Conservation (phyloP, 2,888 invertebrate species). For the Tipula lateralis region DNA sequence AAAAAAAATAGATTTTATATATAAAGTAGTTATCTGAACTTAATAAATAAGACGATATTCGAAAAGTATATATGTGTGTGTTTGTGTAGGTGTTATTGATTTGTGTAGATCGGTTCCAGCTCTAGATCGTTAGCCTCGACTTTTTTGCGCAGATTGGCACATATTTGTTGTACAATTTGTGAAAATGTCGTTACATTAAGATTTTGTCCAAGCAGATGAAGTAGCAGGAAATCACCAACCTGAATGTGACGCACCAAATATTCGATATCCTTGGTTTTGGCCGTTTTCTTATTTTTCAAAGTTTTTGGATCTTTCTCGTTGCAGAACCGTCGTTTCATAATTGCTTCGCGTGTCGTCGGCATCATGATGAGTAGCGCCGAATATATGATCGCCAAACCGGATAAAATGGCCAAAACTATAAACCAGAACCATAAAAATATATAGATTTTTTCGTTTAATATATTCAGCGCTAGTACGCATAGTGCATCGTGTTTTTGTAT, state of each 20-base stretch:
- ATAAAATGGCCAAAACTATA: conserved; percentile 68
- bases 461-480: conserved; percentile 83
- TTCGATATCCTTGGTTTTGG: conserved; percentile 67
- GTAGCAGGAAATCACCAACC: conserved; percentile 80
- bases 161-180: conserved; percentile 73
- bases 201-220: conserved; percentile 81
- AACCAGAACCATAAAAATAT: conserved; percentile 93
- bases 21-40: neutral
- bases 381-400: conserved; percentile 73
- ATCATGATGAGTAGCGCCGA: conserved; percentile 72
- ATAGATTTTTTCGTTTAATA: conserved; percentile 89
- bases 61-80: neutral
- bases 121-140: conserved; percentile 50
- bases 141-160: conserved; percentile 52
- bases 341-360: conserved; percentile 75
- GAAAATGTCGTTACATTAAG: conserved; percentile 76
- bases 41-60: neutral
- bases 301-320: conserved; percentile 44
- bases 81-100: neutral
- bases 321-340: conserved; percentile 73
- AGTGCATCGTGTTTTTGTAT: conserved; percentile 81
- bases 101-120: conserved; percentile 25
- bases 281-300: conserved; percentile 50
- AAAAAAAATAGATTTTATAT: neutral
- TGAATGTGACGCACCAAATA: conserved; percentile 74